Base-by-base conservation (phyloP, 2,797 vertebrate genomes). In the Hozukius guyotensis region DNA sequence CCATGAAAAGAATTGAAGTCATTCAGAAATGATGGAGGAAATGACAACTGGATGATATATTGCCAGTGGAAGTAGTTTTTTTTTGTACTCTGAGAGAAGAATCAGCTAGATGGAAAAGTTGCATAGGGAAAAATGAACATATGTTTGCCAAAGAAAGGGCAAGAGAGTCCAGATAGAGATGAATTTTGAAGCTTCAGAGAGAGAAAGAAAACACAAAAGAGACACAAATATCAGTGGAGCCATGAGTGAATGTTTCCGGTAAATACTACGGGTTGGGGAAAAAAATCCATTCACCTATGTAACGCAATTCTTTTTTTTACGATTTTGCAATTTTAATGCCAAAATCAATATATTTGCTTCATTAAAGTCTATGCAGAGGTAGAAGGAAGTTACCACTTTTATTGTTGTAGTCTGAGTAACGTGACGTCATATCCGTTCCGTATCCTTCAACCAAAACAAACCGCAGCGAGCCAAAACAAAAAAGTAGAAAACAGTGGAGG, bases 21-120 rank as follows among this genome's bases (percentile, higher is more conserved):
- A 77, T 69, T 70, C 64, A 74, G 67, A 87, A 42, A 76, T 18
- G 10, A 74, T 56, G 31, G 61, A 67, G 34, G 29, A 59, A 72
- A 74, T 32, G 36, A 82, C 63, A 69, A 60, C 38, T 25, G 1
- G 24, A 67, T 22, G n/a, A 78, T 53, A 57, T 62, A 57, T 60
- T 78, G 34, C 13, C 22, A 42, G 34, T 49, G 31, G 31, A 70
- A 13, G 7, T 29, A 3, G n/a, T 0, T 2, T 27, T 38, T 29
- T 14, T 31, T 29, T 5, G 24, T 62, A n/a, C 71, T 52, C 5
- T 3, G 2, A 68, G 9, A 25, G 32, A 73, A 16, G 18, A 71
- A 27, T 64, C 57, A 64, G 27, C 42, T n/a, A 4, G 24, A 71
- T 69, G 77, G 63, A 77, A 75, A 52, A 52, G 7, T 4, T 29